Conservation (phyloP, 1,140 invertebrate species). For the Cherax quadricarinatus region DNA sequence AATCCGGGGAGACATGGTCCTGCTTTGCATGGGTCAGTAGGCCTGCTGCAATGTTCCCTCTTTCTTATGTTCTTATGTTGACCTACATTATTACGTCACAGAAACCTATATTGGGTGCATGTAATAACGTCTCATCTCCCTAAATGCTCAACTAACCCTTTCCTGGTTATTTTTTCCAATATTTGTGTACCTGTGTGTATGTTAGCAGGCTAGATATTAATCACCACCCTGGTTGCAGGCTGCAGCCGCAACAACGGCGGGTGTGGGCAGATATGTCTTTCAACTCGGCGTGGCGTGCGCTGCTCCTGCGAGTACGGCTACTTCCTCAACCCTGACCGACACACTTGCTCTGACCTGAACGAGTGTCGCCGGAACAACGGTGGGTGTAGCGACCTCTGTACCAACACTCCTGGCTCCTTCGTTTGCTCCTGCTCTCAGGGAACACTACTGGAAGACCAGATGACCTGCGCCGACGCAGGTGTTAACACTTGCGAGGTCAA, state of each 20-base stretch:
- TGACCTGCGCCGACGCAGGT: slow-evolving; percentile 85
- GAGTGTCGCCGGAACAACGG: slow-evolving; percentile 73
- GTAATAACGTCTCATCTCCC: too few relatives aligned
- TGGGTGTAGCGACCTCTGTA: slow-evolving; percentile 73
- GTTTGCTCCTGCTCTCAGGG: slow-evolving; percentile 61
- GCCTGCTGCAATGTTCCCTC: too few relatives aligned
- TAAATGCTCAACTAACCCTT: too few relatives aligned
- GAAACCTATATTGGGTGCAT: too few relatives aligned
- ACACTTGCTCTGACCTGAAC: slow-evolving; percentile 74
- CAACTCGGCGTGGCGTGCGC: slow-evolving; percentile 76
- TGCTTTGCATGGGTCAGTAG: too few relatives aligned
- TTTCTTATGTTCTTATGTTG: too few relatives aligned
- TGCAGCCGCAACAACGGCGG: slow-evolving; percentile 76
- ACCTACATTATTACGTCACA: too few relatives aligned
- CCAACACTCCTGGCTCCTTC: slow-evolving; percentile 69
- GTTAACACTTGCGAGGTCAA: slow-evolving; percentile 82
- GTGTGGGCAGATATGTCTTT: slow-evolving; percentile 80
- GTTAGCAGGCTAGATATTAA: too few relatives aligned
- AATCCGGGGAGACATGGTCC: too few relatives aligned
- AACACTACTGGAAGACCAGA: slow-evolving; percentile 83
- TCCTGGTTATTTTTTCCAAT: too few relatives aligned
- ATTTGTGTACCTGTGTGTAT: too few relatives aligned
- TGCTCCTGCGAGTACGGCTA: slow-evolving; percentile 92
- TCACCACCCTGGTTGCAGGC: not conserved
- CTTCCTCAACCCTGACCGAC: slow-evolving; percentile 76